Conservation (phyloP, 2,888 invertebrate genomes). For the Cynaeus angustus region DNA sequence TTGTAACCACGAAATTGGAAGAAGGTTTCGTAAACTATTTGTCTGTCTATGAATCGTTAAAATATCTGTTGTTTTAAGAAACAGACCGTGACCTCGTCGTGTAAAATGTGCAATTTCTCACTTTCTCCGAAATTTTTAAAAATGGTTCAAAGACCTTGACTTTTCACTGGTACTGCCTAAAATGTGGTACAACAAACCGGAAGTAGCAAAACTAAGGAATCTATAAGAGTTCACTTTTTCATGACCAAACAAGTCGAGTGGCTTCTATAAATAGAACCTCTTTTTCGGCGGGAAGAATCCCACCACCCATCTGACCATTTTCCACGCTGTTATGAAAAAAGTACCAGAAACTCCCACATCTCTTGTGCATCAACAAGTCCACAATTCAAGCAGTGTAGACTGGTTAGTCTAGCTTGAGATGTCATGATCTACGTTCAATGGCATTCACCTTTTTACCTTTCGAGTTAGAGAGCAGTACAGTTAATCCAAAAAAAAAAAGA, state of each 20-base stretch:
- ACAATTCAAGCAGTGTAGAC: constrained; percentile 37
- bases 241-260: neutral
- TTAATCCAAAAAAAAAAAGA: constrained; percentile 50
- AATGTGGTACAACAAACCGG: neutral
- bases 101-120: too few relatives aligned
- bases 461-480: constrained; percentile 53
- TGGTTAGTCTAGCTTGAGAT: constrained; percentile 56
- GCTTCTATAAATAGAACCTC: constrained; percentile 7
- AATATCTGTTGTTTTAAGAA: too few relatives aligned
- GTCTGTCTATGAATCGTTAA: too few relatives aligned
- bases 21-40: too few relatives aligned
- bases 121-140: too few relatives aligned
- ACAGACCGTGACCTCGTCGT: too few relatives aligned
- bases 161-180: too few relatives aligned
- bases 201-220: neutral
- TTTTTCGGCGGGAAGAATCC: constrained; percentile 33
- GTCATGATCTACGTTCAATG: constrained; percentile 58
- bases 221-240: neutral
- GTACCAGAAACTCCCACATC: constrained; percentile 44
- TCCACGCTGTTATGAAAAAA: constrained; percentile 31
- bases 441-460: constrained; percentile 60
- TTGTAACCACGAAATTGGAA: too few relatives aligned
- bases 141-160: too few relatives aligned
- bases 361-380: constrained; percentile 18
- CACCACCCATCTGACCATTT: constrained; percentile 14